Percentiles rank a stretch among this genome's conserved stretches.
Conservation (phyloP, 2,888 invertebrate species). For the Cheilosia pagana region DNA sequence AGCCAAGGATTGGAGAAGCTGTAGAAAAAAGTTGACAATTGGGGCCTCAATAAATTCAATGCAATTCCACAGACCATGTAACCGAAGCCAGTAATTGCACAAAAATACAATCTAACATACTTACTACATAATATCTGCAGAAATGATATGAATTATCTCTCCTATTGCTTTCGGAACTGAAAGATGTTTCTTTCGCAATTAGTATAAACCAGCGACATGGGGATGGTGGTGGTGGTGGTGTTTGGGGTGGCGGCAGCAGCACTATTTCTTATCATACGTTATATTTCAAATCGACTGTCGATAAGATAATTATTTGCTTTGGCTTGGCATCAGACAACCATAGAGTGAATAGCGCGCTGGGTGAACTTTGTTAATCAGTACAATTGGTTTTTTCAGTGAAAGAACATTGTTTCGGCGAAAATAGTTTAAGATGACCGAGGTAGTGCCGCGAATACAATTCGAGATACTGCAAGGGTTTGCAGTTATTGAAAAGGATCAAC, state of each 20-base stretch:
- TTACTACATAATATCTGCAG: no score
- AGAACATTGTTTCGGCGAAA: slow-evolving; percentile 41
- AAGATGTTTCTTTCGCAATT: no score
- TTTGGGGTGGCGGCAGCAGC: slow-evolving; percentile 9
- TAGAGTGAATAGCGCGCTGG: slow-evolving; percentile 19
- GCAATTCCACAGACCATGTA: no score
- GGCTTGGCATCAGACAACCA: slow-evolving; percentile 33
- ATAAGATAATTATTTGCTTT: slow-evolving; percentile 68
- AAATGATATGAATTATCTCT: no score
- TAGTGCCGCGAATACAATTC: slow-evolving; percentile 79
- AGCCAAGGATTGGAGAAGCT: no score
- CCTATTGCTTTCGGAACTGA: no score
- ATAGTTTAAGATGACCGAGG: slow-evolving; percentile 56
- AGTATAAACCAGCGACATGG: background rate
- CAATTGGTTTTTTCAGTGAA: slow-evolving; percentile 50
- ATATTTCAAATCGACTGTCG: slow-evolving; percentile 45
- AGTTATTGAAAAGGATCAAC: slow-evolving; percentile 84
- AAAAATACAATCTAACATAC: no score
- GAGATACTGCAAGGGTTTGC: slow-evolving; percentile 84
- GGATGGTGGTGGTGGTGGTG: background rate
- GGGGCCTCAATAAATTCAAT: no score
- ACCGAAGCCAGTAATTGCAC: no score
- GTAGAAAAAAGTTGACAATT: no score
- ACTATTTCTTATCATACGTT: slow-evolving; percentile 50
- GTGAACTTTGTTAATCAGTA: slow-evolving; percentile 58